These are phyloP conservation scores for Athetis lepigone DNA, from an alignment of 2,888 invertebrate genomes.

Conservation along the genomic window DNA sequence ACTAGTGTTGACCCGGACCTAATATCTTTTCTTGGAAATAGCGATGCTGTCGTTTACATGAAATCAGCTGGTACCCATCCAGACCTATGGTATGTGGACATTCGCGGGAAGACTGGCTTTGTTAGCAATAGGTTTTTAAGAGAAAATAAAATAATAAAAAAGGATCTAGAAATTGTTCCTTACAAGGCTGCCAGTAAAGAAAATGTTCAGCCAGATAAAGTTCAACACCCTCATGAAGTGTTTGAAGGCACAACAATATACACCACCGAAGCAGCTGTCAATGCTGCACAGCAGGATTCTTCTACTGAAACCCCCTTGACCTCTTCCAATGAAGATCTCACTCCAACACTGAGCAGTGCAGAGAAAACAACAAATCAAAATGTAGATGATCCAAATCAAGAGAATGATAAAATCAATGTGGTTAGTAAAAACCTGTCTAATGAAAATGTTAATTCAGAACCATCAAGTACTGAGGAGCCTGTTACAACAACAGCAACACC, in stretches of 20 bases:
- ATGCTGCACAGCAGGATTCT: slow-evolving; percentile 54
- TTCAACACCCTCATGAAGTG: slow-evolving; percentile 86
- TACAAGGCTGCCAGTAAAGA: slow-evolving; percentile 59
- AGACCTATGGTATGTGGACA: slow-evolving; percentile 93
- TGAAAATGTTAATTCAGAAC: slow-evolving; percentile 22
- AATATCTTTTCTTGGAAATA: slow-evolving; percentile 91
- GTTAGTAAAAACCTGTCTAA: slow-evolving; percentile 17
- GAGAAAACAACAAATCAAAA: slow-evolving; percentile 44
- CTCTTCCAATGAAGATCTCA: slow-evolving; percentile 58
- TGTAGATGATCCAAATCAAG: slow-evolving; percentile 45
- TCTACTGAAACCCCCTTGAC: slow-evolving; percentile 57
- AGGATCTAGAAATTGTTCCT: slow-evolving; percentile 79
- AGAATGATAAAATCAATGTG: slow-evolving; percentile 24
- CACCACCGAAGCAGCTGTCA: slow-evolving; percentile 72
- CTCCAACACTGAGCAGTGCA: slow-evolving; percentile 53
- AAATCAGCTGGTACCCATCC: slow-evolving; percentile 92
- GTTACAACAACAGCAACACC: background rate
- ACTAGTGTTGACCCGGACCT: slow-evolving; percentile 88
- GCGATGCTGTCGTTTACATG: slow-evolving; percentile 92
- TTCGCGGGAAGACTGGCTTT: slow-evolving; percentile 93
- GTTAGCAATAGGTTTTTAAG: slow-evolving; percentile 90
- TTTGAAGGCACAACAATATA: slow-evolving; percentile 93
- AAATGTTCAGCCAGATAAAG: slow-evolving; percentile 81
- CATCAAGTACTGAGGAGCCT: slow-evolving; percentile 19
- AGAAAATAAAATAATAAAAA: slow-evolving; percentile 90